Evolutionary conservation across 2,888 invertebrate species (phyloP).

Genomic region (Lithophane socia): DNA sequence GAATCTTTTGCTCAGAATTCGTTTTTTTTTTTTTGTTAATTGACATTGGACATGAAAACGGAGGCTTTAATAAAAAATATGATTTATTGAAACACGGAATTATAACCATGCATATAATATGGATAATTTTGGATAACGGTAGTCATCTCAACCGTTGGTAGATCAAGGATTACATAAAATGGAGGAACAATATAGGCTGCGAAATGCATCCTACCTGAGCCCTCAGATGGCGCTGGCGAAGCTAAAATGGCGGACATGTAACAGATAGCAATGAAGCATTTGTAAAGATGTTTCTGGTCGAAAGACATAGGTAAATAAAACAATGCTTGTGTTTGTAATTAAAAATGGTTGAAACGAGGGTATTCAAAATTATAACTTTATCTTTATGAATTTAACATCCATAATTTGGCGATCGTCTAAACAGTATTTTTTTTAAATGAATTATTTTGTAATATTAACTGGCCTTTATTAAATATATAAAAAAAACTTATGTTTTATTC

Average conservation of each 20-base stretch:
- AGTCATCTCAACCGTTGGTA: background rate
- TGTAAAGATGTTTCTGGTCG: conserved; percentile 77
- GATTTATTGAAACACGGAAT: conserved; percentile 3
- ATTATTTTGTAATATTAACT: background rate
- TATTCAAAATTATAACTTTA: background rate
- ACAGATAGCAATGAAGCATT: conserved; percentile 76
- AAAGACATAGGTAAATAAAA: background rate
- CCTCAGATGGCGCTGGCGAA: conserved; percentile 75
- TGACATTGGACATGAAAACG: background rate
- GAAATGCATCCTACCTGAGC: conserved; percentile 68
- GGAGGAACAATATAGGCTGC: conserved; percentile 55
- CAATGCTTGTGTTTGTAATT: conserved; percentile 37
- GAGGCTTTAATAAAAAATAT: background rate
- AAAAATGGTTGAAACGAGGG: background rate
- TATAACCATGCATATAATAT: conserved; percentile 23
- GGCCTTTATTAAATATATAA: too few relatives aligned
- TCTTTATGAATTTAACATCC: too few relatives aligned
- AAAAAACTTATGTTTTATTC: background rate
- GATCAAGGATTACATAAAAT: conserved; percentile 8
- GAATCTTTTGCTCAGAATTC: background rate
- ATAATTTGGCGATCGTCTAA: background rate
- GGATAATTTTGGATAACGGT: background rate
- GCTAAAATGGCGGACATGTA: conserved; percentile 72
- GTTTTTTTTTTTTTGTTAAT: background rate
- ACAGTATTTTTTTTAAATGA: background rate